These are phyloP conservation scores for Tetragonula clypearis DNA, from an alignment of 1,140 invertebrate genomes.

Conservation along the genomic window DNA sequence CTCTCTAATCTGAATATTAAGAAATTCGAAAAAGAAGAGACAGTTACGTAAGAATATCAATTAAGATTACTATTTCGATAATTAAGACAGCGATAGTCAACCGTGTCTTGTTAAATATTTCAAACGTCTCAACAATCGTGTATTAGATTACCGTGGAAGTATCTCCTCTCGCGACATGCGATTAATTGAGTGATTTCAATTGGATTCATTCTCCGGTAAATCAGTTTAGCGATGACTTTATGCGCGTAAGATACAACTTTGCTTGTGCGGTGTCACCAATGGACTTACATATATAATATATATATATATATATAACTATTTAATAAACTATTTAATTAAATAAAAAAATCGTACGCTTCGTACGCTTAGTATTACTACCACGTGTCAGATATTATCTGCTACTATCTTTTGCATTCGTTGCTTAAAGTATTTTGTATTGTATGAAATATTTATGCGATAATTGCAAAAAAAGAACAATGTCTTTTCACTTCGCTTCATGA, in stretches of 20 bases:
- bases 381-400: not conserved
- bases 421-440: not conserved
- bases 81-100: not conserved
- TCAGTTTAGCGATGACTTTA: slow-evolving; percentile 69
- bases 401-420: not conserved
- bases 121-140: slow-evolving; percentile 59
- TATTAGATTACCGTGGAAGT: slow-evolving; percentile 63
- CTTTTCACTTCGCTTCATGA: not conserved
- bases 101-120: not conserved
- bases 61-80: not conserved
- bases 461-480: not conserved
- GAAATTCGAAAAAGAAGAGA: not conserved
- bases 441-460: not conserved
- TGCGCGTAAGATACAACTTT: slow-evolving; percentile 43
- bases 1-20: not conserved
- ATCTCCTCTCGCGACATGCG: slow-evolving; percentile 33
- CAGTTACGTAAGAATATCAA: not conserved
- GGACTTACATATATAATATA: not conserved
- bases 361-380: not conserved
- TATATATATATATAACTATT: not conserved
- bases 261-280: not conserved
- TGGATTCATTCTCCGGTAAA: slow-evolving; percentile 70
- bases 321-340: not conserved
- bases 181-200: slow-evolving; percentile 76
- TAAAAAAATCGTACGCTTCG: not conserved